Conservation (phyloP, 92 coral and sea anemone species). For the Virgularia gustaviana region DNA sequence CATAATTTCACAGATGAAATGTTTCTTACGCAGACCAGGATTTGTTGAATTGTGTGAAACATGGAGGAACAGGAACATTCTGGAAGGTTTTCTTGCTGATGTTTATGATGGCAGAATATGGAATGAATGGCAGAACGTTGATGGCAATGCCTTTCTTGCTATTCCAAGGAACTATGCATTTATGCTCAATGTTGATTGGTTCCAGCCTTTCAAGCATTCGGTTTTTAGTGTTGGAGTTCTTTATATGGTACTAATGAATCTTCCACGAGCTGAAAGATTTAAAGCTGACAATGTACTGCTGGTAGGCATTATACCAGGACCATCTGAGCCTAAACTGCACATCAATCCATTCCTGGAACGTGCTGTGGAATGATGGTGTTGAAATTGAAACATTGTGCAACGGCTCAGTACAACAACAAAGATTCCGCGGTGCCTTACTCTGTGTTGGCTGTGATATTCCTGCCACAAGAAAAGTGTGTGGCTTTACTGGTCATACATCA, state of each 20-base stretch:
- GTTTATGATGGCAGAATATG: constrained; percentile 62
- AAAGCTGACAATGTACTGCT: constrained; percentile 45
- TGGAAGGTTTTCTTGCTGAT: constrained; percentile 57
- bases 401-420: background rate
- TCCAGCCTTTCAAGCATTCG: constrained; percentile 11
- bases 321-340: constrained; percentile 39
- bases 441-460: constrained; percentile 68
- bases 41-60: constrained; percentile 52
- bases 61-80: constrained; percentile 54
- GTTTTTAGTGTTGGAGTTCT: constrained; percentile 53
- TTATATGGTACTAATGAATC: constrained; percentile 52
- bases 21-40: constrained; percentile 37
- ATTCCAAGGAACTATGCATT: constrained; percentile 50
- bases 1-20: background rate
- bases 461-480: constrained; percentile 66
- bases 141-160: constrained; percentile 54
- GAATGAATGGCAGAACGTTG: constrained; percentile 58
- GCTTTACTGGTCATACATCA: constrained; percentile 48
- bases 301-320: constrained; percentile 60
- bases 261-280: constrained; percentile 54
- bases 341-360: background rate
- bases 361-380: constrained; percentile 51
- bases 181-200: constrained; percentile 37
- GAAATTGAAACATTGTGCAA: background rate
- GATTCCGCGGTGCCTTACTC: constrained; percentile 41